Percentiles rank a stretch among this genome's conserved stretches.
Conservation (phyloP, 2,888 invertebrate genomes). For the Dasypogon diadema region DNA sequence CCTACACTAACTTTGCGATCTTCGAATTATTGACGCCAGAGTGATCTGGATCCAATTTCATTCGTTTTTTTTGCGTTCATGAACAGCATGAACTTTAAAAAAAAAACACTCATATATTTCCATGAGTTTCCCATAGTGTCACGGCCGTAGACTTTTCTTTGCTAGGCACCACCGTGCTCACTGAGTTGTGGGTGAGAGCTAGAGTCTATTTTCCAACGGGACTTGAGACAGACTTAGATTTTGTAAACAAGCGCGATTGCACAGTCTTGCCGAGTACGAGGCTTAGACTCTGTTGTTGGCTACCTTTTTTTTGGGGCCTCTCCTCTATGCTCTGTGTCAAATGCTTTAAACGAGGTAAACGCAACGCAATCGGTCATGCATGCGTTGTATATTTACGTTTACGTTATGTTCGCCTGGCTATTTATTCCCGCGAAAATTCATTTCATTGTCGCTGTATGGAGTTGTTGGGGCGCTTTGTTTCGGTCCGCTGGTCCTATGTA, state of each 20-base stretch:
- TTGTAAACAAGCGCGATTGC: neutral
- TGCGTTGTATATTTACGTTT: slow-evolving; percentile 44
- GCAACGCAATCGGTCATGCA: slow-evolving; percentile 47
- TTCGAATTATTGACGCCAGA: slow-evolving; percentile 43
- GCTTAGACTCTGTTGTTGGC: neutral
- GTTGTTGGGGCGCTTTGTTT: slow-evolving; percentile 26
- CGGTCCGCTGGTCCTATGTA: slow-evolving; percentile 33
- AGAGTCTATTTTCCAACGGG: slow-evolving; percentile 26
- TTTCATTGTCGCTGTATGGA: slow-evolving; percentile 25
- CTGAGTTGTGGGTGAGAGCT: slow-evolving; percentile 27
- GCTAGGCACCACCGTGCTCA: neutral
- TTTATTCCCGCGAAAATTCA: slow-evolving; percentile 49
- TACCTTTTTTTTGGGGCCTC: slow-evolving; percentile 7
- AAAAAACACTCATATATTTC: neutral
- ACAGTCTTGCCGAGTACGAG: neutral
- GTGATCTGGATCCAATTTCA: slow-evolving; percentile 32
- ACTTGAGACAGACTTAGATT: slow-evolving; percentile 22
- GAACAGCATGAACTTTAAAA: neutral
- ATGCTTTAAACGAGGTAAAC: slow-evolving; percentile 27
- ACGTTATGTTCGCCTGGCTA: slow-evolving; percentile 20
- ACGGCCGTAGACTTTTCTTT: slow-evolving; percentile 19
- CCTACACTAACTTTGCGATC: slow-evolving; percentile 18
- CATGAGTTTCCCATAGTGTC: slow-evolving; percentile 24
- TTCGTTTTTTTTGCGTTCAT: neutral
- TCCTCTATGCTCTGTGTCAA: slow-evolving; percentile 45